Evolutionary conservation across 1,140 invertebrate genomes (phyloP), one percentile per base, ranked within the genome.

Genomic region (Zophobas morio): DNA sequence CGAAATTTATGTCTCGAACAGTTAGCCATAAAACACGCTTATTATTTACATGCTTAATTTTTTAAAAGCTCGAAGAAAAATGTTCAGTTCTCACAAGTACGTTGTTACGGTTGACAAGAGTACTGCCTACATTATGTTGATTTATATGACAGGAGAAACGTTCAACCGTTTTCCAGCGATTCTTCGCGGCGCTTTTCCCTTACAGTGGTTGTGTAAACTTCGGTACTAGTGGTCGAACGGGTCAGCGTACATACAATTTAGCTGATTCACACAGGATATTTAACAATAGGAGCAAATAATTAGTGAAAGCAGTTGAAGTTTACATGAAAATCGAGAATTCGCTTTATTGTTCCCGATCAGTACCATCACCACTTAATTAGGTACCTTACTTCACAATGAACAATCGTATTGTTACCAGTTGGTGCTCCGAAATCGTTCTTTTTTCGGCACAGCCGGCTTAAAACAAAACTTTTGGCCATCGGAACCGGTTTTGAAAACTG

Each of bases 391-490:
- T 8, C 42, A 51, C 49, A 51, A 51, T 51, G 49, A 51, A 20
- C 49, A 2, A 20, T 51, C 6, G 20, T 51, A n/a, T n/a, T 46
- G 6, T n/a, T 51, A n/a, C 49, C 49, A 51, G 2, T 2, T 51
- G 49, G 4, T 6, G 49, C 3, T 51, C 20, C 4, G 49, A 51
- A 20, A 2, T 4, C 2, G 6, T 51, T 51, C 20, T 46, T 46
- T 51, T 51, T 51, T 20, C 6, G 49, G 4, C 4, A 66, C 37
- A 66, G 33, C 60, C 20, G 42, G 60, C 60, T 66, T 66, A 39
- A 40, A 66, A 66, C 60, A 32, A 66, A 66, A 66, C 60, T 66
- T 66, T 66, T 66, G 39, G 60, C 60, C 5, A 42, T 66, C 39
- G 39, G 33, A 66, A 66, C 60, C 60, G 60, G 60, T 66, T 51